Conservation (phyloP, 2,888 invertebrate genomes). For the Dysmachus trigonus region DNA sequence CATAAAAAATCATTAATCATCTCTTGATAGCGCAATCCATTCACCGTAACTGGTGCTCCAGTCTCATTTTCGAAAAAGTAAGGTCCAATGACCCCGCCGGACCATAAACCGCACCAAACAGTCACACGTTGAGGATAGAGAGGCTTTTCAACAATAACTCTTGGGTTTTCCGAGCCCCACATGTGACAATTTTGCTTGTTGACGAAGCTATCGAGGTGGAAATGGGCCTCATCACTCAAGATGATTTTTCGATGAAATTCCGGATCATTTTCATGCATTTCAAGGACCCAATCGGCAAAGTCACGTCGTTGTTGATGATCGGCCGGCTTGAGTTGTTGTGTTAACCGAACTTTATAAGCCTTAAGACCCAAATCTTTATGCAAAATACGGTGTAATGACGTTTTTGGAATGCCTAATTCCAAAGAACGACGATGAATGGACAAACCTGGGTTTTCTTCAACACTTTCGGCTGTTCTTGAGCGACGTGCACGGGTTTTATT, state of each 20-base stretch:
- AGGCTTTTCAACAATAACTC: not conserved
- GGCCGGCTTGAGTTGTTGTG: not conserved
- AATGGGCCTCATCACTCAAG: not conserved
- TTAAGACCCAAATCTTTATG: no score
- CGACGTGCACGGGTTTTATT: no score
- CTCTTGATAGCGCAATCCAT: not conserved
- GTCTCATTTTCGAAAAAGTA: constrained; percentile 13
- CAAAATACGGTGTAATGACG: no score
- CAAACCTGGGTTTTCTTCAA: no score
- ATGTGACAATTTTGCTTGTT: not conserved
- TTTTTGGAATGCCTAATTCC: no score
- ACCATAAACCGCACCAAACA: constrained; percentile 26
- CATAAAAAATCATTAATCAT: no score
- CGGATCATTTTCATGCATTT: not conserved
- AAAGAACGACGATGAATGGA: no score
- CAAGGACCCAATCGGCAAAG: not conserved
- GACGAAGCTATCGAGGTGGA: not conserved
- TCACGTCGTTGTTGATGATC: not conserved
- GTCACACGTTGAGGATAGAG: not conserved
- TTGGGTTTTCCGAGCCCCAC: not conserved
- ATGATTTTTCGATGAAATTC: constrained; percentile 1
- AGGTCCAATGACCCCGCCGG: constrained; percentile 27
- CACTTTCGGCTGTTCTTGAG: no score
- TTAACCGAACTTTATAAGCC: no score
- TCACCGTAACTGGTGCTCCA: constrained; percentile 22